These are phyloP conservation scores for Equus quagga DNA, from an alignment of 2,113 vertebrate genomes.

Conservation along the genomic window DNA sequence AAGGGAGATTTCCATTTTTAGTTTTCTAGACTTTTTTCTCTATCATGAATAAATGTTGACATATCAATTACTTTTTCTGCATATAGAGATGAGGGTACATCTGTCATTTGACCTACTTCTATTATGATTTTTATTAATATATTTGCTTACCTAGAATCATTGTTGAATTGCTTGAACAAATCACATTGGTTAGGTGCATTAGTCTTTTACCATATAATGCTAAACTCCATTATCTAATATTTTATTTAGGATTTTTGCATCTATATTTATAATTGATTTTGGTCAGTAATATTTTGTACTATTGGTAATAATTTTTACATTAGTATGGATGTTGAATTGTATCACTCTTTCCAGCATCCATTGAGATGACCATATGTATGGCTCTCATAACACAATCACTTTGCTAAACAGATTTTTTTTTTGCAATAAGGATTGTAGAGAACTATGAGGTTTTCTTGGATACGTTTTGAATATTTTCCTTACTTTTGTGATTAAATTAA, in stretches of 20 bases:
- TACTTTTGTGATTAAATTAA: not conserved
- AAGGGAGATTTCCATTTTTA: not conserved
- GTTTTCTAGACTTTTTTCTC: not conserved
- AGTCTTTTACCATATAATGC: not conserved
- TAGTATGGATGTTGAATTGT: not conserved
- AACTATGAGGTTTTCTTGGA: not conserved
- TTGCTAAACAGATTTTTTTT: not conserved
- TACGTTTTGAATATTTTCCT: not conserved
- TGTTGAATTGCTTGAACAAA: slow-evolving; percentile 29
- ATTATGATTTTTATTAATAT: not conserved
- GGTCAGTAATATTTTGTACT: not conserved
- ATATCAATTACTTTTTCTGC: not conserved
- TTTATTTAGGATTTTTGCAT: slow-evolving; percentile 38
- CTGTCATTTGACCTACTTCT: not conserved
- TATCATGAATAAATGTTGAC: not conserved
- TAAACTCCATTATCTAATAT: slow-evolving; percentile 43
- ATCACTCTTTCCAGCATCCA: not conserved
- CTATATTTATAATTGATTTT: slow-evolving; percentile 30
- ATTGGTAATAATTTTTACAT: not conserved
- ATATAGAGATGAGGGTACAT: not conserved
- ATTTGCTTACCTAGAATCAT: slow-evolving; percentile 5
- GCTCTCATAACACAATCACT: not conserved
- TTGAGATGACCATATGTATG: not conserved
- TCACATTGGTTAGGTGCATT: not conserved
- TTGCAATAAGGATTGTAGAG: not conserved